A percentile compares a stretch with the other conserved stretches of the same genome.
These are phyloP conservation scores for Pituophis catenifer DNA, from an alignment of 2,113 vertebrate genomes.

Conservation along the genomic window DNA sequence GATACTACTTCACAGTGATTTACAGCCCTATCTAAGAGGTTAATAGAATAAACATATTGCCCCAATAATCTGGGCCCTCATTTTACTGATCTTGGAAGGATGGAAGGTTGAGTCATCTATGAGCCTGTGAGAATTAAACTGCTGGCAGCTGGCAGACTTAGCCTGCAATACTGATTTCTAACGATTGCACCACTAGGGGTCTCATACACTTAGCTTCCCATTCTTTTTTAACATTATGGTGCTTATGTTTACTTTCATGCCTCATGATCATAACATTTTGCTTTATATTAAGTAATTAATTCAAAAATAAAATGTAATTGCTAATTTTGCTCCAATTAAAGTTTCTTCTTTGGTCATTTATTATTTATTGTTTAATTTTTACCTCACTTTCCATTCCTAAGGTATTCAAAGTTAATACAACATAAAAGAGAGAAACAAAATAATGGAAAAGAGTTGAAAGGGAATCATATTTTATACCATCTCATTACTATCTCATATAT, in stretches of 20 bases:
- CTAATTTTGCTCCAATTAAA: neutral
- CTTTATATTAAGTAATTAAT: neutral
- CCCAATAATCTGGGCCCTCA: neutral
- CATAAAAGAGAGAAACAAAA: neutral
- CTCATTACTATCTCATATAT: neutral
- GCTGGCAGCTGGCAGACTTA: neutral
- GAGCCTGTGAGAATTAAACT: neutral
- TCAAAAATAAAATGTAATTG: neutral
- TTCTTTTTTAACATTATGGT: neutral
- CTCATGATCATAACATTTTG: neutral
- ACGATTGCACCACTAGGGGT: neutral
- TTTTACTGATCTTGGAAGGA: neutral
- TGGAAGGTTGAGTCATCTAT: neutral
- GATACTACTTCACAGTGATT: too few relatives aligned
- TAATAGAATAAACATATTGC: neutral
- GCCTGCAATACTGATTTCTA: neutral
- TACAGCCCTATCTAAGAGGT: neutral
- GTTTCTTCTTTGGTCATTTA: neutral
- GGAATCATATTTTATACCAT: neutral
- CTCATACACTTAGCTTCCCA: neutral
- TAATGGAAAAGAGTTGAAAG: neutral
- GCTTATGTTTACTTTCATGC: neutral
- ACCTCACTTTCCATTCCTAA: neutral
- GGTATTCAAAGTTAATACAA: neutral
- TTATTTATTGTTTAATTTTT: neutral